These are phyloP conservation scores for Bostrychus sinensis DNA, from an alignment of 2,113 vertebrate species.

Conservation along the genomic window DNA sequence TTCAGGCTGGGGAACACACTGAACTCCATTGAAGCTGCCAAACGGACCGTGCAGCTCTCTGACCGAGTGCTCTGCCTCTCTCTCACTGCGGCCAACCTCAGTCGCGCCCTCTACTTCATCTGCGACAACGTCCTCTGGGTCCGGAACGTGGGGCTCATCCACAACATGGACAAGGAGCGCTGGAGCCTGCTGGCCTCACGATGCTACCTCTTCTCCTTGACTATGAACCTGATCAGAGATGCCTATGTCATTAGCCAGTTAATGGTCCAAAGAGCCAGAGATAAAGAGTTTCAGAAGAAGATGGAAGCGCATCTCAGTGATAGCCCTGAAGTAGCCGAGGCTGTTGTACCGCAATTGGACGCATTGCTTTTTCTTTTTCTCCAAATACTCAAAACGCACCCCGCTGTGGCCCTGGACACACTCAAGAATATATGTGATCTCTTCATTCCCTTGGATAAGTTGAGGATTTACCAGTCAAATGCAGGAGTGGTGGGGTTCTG, in stretches of 20 bases:
- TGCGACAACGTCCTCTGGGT: constrained; percentile 90
- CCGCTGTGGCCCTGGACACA: constrained; percentile 85
- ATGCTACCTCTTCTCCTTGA: constrained; percentile 86
- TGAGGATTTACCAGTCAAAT: constrained; percentile 86
- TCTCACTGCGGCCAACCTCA: constrained; percentile 84
- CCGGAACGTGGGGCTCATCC: constrained; percentile 77
- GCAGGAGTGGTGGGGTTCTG: constrained; percentile 86
- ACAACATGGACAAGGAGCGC: constrained; percentile 77
- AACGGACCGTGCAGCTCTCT: constrained; percentile 75
- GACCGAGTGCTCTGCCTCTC: constrained; percentile 84
- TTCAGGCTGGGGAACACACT: constrained; percentile 89
- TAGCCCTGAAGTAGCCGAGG: constrained; percentile 49
- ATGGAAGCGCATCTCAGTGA: constrained; percentile 57
- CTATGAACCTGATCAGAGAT: constrained; percentile 84
- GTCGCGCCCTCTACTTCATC: constrained; percentile 87
- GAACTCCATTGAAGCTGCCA: constrained; percentile 86
- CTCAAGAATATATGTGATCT: constrained; percentile 93
- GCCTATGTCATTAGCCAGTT: constrained; percentile 82
- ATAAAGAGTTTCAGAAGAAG: constrained; percentile 54
- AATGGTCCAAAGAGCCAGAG: constrained; percentile 70
- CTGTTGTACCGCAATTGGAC: constrained; percentile 74
- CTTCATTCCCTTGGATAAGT: constrained; percentile 85
- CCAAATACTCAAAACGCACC: constrained; percentile 79
- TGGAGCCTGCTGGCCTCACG: constrained; percentile 84
- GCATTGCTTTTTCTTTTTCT: constrained; percentile 78